Evolutionary conservation across 37 sponge, comb jelly and placozoan species (phyloP).

Genomic region (Spongia lamella): DNA sequence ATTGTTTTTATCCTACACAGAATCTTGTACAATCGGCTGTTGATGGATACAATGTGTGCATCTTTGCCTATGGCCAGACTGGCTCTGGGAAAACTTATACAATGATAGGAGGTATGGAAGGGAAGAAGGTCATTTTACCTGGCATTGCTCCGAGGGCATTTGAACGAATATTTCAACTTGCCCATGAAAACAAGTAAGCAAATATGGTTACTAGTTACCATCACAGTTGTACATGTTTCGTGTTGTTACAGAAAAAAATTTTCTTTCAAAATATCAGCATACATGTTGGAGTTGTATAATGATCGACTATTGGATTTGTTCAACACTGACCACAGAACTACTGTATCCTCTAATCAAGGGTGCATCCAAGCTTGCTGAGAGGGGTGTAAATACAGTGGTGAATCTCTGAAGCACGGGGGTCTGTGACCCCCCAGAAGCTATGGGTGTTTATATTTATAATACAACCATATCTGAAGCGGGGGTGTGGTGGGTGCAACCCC

Average conservation of each 20-base stretch:
- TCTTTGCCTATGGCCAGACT: conserved; percentile 80
- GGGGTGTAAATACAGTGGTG: too few relatives aligned
- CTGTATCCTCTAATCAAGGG: conserved; percentile 44
- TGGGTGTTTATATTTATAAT: too few relatives aligned
- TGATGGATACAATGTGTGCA: conserved; percentile 74
- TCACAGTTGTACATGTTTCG: background rate
- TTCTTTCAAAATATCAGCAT: conserved; percentile 31
- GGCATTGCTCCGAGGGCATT: conserved; percentile 60
- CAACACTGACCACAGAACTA: conserved; percentile 1
- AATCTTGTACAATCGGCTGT: conserved; percentile 59
- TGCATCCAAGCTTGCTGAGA: too few relatives aligned
- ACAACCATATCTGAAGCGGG: too few relatives aligned
- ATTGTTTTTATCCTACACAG: background rate
- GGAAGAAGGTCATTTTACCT: background rate
- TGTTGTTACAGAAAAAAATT: conserved; percentile 36
- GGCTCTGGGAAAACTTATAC: conserved; percentile 72
- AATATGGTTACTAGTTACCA: too few relatives aligned
- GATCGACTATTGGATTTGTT: conserved; percentile 54
- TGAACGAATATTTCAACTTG: conserved; percentile 36
- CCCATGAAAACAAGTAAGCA: conserved; percentile 41
- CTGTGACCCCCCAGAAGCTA: too few relatives aligned
- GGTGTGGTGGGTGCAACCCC: too few relatives aligned
- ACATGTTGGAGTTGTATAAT: conserved; percentile 69
- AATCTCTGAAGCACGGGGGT: too few relatives aligned
- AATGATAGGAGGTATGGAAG: conserved; percentile 24